phyloP scores from a whole-genome alignment of 2,797 vertebrate genomes.

The Staurois parvus region DNA sequence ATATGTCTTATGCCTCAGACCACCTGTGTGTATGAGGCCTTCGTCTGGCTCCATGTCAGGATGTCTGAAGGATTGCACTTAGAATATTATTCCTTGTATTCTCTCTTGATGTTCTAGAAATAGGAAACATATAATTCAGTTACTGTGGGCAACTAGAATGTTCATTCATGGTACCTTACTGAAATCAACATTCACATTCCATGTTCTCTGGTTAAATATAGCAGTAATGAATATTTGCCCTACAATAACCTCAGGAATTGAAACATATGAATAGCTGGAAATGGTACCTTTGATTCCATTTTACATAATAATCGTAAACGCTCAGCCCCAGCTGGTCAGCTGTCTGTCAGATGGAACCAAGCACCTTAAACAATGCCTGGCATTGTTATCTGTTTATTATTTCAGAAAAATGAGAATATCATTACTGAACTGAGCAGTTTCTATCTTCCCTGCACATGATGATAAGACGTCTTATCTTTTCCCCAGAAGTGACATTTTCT shows the following conservation, averaged over 20 bases:
- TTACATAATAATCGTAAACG: conserved; percentile 15
- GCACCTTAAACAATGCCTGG: neutral
- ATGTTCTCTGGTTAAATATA: neutral
- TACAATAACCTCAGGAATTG: neutral
- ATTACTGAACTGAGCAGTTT: conserved; percentile 20
- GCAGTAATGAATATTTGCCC: neutral
- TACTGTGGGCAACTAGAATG: no score
- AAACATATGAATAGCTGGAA: neutral
- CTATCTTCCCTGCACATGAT: conserved; percentile 3
- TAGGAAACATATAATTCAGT: no score
- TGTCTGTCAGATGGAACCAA: conserved; percentile 22
- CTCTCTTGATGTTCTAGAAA: no score
- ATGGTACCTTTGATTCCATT: conserved; percentile 1
- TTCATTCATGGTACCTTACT: no score
- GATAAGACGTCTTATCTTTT: conserved; percentile 45
- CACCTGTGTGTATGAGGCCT: no score
- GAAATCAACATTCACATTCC: neutral
- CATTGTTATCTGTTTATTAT: conserved; percentile 37
- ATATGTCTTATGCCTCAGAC: no score
- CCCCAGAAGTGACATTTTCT: conserved; percentile 69
- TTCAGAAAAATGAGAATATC: conserved; percentile 34
- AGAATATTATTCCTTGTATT: no score
- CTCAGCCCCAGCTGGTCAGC: conserved; percentile 29
- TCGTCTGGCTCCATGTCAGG: no score
- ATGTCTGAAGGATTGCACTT: no score